A percentile compares a stretch with the other conserved stretches of the same genome.
Conservation (phyloP, 2,797 vertebrate species). For the Phoxinus dragarum region DNA sequence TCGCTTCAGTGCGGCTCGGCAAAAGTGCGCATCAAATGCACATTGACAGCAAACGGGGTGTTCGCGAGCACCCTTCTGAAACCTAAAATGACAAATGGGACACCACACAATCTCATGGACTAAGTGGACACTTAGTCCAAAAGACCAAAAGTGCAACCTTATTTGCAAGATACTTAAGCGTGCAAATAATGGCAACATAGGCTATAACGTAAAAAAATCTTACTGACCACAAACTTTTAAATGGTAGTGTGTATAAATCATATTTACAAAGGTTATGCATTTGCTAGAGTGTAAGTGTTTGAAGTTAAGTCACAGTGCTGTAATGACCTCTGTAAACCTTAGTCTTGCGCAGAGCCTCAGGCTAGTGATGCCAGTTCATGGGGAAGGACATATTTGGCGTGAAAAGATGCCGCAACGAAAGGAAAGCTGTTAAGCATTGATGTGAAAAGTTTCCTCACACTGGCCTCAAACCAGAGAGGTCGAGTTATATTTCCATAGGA, state of each 20-base stretch:
- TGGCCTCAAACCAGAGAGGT: conserved; percentile 16
- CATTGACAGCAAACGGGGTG: too few species aligned
- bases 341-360: neutral
- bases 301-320: neutral
- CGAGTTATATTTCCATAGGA: conserved; percentile 26
- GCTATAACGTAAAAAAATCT: too few species aligned
- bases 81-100: too few species aligned
- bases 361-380: conserved; percentile 19
- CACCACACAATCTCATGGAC: too few species aligned
- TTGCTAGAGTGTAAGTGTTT: conserved; percentile 3
- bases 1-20: too few species aligned
- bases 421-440: conserved; percentile 7
- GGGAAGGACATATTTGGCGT: conserved; percentile 17
- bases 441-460: neutral
- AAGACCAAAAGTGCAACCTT: too few species aligned
- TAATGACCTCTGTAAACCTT: conserved; percentile 25
- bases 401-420: neutral
- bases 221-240: too few species aligned
- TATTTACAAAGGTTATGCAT: neutral
- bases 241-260: neutral
- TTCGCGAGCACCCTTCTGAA: too few species aligned
- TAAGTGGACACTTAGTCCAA: too few species aligned
- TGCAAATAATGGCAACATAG: too few species aligned
- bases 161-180: too few species aligned
- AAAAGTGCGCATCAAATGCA: too few species aligned